Evolutionary conservation across 2,113 vertebrate species (phyloP), one percentile per base, ranked within the genome.

Genomic region (Vidua macroura): DNA sequence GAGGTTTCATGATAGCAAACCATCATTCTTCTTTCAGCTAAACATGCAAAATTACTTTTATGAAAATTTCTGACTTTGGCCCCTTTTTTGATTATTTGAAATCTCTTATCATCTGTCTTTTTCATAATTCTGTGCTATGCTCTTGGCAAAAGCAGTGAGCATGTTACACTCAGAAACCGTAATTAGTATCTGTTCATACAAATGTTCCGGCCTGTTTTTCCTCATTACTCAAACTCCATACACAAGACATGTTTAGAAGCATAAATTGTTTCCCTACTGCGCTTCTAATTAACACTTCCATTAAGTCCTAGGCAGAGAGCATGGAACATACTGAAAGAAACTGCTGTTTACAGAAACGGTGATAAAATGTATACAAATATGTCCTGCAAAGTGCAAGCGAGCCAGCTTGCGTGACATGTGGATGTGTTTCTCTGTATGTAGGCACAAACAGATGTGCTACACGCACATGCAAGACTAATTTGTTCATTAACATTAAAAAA

Each of bases 271-370:
- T 94, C 93, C 94, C 93, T 64, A 86, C 93, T 72, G 88, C 56
- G n/a, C 83, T 93, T 83, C 92, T 95, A 97, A 97, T 97, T 97
- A 96, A 96, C 93, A 86, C 88, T 94, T 84, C 83, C 88, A 96
- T 96, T 96, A 96, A 74, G 93, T 49, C 56, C 82, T 37, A 96
- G 90, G 76, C 90, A 92, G 90, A 96, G 79, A 93, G 68, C 93
- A 95, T 62, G 68, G 83, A 96, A 93, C 94, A 96, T 90, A 93
- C 92, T 90, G 90, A 80, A 96, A 60, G 92, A 86, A 94, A n/a
- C 83, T 93, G 90, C 83, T 92, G 94, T 96, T 96, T 96, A 93
- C 88, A 94, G 90, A 95, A 92, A 88, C 2, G 44, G 92, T 92
- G 90, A 86, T 93, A 92, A 93, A 96, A 97, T 92, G 64, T 95